Conservation (phyloP, 2,797 vertebrate species). For the Cirrhinus mrigala region DNA sequence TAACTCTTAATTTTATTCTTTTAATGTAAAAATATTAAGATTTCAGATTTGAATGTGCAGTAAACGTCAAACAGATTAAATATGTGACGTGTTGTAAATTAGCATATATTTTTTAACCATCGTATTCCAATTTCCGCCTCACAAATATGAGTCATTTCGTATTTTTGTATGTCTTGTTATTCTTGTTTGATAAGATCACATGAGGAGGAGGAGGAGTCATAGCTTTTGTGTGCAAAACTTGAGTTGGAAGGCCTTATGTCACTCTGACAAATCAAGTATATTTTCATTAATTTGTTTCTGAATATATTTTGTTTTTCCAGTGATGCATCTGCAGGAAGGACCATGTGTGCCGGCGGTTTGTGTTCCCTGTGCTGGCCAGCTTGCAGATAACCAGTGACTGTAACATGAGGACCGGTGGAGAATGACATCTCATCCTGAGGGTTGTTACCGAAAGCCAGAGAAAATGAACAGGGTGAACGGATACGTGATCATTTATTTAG, state of each 20-base stretch:
- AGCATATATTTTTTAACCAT: neutral
- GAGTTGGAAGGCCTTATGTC: neutral
- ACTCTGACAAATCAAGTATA: neutral
- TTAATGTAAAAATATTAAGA: neutral
- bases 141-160: conserved; percentile 12
- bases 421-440: conserved; percentile 66
- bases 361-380: conserved; percentile 41
- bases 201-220: conserved; percentile 5
- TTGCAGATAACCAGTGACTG: conserved; percentile 71
- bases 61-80: neutral
- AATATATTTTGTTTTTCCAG: conserved; percentile 61
- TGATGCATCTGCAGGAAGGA: neutral
- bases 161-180: conserved; percentile 18
- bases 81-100: neutral
- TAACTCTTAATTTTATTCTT: fast-evolving
- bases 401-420: conserved; percentile 66
- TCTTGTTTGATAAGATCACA: conserved; percentile 23
- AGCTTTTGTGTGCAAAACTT: neutral
- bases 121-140: neutral
- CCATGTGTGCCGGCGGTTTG: neutral
- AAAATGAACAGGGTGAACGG: conserved; percentile 73
- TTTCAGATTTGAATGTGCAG: neutral
- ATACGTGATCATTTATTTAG: conserved; percentile 64
- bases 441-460: conserved; percentile 53
- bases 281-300: conserved; percentile 12